Evolutionary conservation across 2,113 vertebrate genomes (phyloP), one percentile per base, ranked within the genome.

Genomic region (Platycercus adscitus): DNA sequence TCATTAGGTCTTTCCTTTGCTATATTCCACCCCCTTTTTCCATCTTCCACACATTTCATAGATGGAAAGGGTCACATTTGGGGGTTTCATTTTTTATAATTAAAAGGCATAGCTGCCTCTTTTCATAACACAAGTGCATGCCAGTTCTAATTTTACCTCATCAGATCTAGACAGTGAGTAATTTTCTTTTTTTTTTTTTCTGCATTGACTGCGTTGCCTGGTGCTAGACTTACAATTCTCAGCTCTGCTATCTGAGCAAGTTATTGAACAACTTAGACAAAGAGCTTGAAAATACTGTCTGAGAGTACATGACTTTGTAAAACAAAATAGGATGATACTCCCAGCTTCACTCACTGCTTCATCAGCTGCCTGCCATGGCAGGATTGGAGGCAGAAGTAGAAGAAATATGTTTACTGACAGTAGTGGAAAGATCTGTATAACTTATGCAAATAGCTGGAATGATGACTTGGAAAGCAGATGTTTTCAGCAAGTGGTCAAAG

Each of bases 11-110:
- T 56, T 76, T 86, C 26, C 5, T 69, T 37, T 31, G 5, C 16
- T 49, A 3, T 26, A 31, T 68, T 55, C 52, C 15, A 41, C 10
- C 6, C 7, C 4, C 50, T 1, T 0, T 72, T 55, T 82, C 21
- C 31, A 53, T 11, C 7, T 16, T 88, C 19, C 7, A 3, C 13
- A n/a, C 1, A 53, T 16, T 39, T 71, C 37, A 2, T 16, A 10
- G 28, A 33, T 23, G 5, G 20, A 49, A 79, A 78, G 3, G 15
- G 41, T 58, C 3, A 21, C 1, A 49, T 47, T 28, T 3, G 7
- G 5, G 21, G 3, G 9, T n/a, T 55, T 14, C 5, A 0, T 3
- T 70, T 73, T 47, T 53, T 5, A 3, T 73, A 29, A 23, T 35
- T 47, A 28, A 39, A 71, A 68, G 6, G 2, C 7, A 18, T 5